Evolutionary conservation across 1,140 invertebrate species (phyloP).

Genomic region (Cydia splendana): DNA sequence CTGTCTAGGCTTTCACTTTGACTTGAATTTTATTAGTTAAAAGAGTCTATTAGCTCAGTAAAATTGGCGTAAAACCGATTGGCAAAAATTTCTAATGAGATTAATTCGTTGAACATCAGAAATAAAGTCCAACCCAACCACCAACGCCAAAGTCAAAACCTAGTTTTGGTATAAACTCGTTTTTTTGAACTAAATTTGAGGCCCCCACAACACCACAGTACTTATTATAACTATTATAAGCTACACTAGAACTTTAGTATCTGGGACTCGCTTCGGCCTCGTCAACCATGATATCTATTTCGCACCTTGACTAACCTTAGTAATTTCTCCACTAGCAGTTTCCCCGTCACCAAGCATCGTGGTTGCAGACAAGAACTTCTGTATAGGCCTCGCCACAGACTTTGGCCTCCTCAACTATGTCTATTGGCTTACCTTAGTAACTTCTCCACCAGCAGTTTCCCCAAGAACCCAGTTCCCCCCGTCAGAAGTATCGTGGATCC

Average conservation of each 20-base stretch:
- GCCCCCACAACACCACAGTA: constrained; percentile 3
- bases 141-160: no score
- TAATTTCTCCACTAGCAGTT: not conserved
- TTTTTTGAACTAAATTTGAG: not conserved
- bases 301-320: constrained; percentile 51
- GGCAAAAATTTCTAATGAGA: no score
- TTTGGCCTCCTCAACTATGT: constrained; percentile 1
- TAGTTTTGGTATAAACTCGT: constrained; percentile 54
- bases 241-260: constrained; percentile 13
- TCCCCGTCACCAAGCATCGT: constrained; percentile 79
- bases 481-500: constrained; percentile 81
- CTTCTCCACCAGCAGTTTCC: constrained; percentile 93
- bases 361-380: constrained; percentile 40
- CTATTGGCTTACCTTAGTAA: constrained; percentile 81
- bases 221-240: constrained; percentile 30
- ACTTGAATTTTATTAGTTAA: not conserved
- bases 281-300: not conserved
- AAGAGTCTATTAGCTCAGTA: not conserved
- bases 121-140: no score
- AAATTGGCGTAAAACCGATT: no score
- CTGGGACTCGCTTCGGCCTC: not conserved
- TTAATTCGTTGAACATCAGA: no score
- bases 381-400: not conserved
- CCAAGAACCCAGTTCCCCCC: constrained; percentile 91
- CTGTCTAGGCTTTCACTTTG: not conserved